Conservation (phyloP, 2,888 invertebrate genomes). For the Isoperla grammatica region DNA sequence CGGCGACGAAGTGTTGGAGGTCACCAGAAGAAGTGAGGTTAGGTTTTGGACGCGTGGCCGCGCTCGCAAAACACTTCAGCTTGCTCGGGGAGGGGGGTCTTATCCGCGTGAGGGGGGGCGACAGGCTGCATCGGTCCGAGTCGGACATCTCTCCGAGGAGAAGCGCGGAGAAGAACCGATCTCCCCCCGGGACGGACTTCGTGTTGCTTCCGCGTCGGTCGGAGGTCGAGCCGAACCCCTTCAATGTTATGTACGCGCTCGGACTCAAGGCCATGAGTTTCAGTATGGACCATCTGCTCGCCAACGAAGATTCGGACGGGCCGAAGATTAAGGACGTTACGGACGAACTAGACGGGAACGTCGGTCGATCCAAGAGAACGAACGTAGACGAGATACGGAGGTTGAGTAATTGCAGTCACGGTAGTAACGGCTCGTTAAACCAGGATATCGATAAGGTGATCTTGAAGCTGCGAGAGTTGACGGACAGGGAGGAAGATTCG, state of each 20-base stretch:
- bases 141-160: slow-evolving; percentile 1
- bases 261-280: slow-evolving; percentile 34
- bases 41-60: slow-evolving; percentile 64
- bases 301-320: not conserved
- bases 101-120: slow-evolving; percentile 36
- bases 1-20: slow-evolving; percentile 54
- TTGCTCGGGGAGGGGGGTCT: slow-evolving; percentile 20
- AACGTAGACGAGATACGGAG: not conserved
- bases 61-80: slow-evolving; percentile 60
- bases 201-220: not conserved
- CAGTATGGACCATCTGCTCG: slow-evolving; percentile 32
- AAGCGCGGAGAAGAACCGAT: not conserved
- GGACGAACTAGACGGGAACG: not conserved
- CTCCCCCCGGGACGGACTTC: not conserved
- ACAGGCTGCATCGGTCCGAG: not conserved
- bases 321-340: not conserved
- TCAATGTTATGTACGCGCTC: slow-evolving; percentile 29
- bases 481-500: not conserved
- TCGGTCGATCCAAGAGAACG: too few species aligned
- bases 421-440: not conserved
- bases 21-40: slow-evolving; percentile 64
- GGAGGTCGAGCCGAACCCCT: not conserved
- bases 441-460: slow-evolving; percentile 5
- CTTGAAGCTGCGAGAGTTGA: not conserved
- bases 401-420: not conserved